phyloP scores from a whole-genome alignment of 2,888 invertebrate genomes.

The Coleophora flavipennella region DNA sequence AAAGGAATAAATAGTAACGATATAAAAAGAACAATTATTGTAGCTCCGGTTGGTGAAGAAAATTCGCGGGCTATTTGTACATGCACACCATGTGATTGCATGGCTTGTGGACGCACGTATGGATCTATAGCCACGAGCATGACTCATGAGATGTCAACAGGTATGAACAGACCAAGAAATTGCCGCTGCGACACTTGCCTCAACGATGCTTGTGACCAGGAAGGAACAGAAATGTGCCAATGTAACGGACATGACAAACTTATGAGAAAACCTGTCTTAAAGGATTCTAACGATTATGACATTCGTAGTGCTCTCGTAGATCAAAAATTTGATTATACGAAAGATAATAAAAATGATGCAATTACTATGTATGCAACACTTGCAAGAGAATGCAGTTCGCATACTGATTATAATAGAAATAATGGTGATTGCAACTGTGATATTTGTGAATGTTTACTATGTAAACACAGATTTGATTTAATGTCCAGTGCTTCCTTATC shows the following conservation, averaged over 20 bases:
- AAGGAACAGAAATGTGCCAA: constrained; percentile 26
- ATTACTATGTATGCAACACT: constrained; percentile 30
- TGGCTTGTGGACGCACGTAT: constrained; percentile 26
- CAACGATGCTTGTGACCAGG: constrained; percentile 29
- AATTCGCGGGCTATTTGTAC: constrained; percentile 22
- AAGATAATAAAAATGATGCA: constrained; percentile 14
- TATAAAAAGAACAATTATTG: constrained; percentile 15
- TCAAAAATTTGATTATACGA: constrained; percentile 6
- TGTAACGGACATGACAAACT: constrained; percentile 29
- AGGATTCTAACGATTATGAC: constrained; percentile 32
- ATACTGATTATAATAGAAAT: constrained; percentile 1
- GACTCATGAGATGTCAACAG: constrained; percentile 33
- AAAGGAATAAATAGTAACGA: constrained; percentile 9
- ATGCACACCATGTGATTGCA: constrained; percentile 43
- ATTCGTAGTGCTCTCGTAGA: constrained; percentile 23
- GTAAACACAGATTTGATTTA: constrained; percentile 15
- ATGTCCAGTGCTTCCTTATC: no score
- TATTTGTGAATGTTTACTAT: constrained; percentile 32
- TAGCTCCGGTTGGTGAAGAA: constrained; percentile 27
- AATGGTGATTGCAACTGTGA: constrained; percentile 21
- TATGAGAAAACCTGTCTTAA: constrained; percentile 32
- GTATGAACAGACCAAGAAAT: constrained; percentile 23
- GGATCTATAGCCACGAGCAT: constrained; percentile 19
- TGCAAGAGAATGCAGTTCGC: constrained; percentile 16
- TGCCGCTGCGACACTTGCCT: constrained; percentile 34